These are phyloP conservation scores for Urocyon cinereoargenteus DNA, from an alignment of 2,797 vertebrate genomes.

Conservation along the genomic window DNA sequence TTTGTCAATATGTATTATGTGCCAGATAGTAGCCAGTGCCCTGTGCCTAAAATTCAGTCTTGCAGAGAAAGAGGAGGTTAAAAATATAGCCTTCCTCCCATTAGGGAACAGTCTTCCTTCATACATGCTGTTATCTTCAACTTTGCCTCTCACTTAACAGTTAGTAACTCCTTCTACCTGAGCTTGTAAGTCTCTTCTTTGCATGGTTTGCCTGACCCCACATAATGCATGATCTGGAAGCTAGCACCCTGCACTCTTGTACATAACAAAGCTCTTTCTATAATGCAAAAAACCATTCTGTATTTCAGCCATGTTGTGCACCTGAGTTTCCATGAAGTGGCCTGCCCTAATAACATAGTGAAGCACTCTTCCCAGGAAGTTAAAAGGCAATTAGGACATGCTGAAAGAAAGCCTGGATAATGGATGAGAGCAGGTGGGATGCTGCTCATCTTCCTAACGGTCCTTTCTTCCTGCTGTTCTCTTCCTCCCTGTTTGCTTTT, in stretches of 20 bases:
- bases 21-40: not conserved
- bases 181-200: not conserved
- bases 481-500: constrained; percentile 69
- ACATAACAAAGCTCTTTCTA: constrained; percentile 45
- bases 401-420: constrained; percentile 60
- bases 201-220: constrained; percentile 22
- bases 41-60: not conserved
- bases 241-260: constrained; percentile 6
- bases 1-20: not conserved
- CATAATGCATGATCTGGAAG: constrained; percentile 47
- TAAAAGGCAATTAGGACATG: constrained; percentile 19
- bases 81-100: not conserved
- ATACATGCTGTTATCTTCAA: not conserved
- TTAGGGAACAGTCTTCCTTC: not conserved
- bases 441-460: constrained; percentile 16
- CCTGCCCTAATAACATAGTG: not conserved
- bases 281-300: constrained; percentile 52
- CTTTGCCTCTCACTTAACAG: constrained; percentile 55
- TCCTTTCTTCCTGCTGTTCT: constrained; percentile 41
- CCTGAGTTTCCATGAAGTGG: not conserved
- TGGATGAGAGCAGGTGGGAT: constrained; percentile 54
- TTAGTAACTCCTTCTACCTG: constrained; percentile 1
- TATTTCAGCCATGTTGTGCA: constrained; percentile 23
- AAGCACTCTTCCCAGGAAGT: constrained; percentile 56
- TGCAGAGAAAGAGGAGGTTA: not conserved